Percentiles rank a stretch among this genome's conserved stretches.
Evolutionary conservation across 2,888 invertebrate species (phyloP).

Genomic region (Diarsia mendica): DNA sequence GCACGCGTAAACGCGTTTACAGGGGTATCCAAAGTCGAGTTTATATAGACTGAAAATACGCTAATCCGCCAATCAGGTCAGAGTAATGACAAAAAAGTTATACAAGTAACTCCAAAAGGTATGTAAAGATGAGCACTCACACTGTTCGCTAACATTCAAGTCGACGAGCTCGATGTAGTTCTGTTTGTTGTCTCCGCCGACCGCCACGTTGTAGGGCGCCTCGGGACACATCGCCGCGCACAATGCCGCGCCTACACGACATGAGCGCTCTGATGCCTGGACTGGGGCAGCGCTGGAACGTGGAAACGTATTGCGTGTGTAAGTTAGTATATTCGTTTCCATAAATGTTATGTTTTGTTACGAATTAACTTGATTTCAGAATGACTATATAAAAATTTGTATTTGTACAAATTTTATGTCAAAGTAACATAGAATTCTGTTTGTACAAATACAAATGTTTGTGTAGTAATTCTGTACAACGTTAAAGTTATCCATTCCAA

Average conservation of each 20-base stretch:
- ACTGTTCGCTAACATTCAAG: constrained; percentile 89
- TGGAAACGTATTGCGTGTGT: not conserved
- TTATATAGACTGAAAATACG: too few relatives aligned
- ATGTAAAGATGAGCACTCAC: constrained; percentile 78
- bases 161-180: constrained; percentile 93
- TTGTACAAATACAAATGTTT: too few relatives aligned
- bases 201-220: constrained; percentile 94
- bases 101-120: not conserved
- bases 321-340: too few relatives aligned
- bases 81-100: not conserved
- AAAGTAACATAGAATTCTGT: too few relatives aligned
- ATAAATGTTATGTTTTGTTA: too few relatives aligned
- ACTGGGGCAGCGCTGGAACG: constrained; percentile 66
- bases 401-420: too few relatives aligned
- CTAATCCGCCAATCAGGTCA: not conserved
- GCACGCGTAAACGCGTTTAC: too few relatives aligned
- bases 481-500: too few relatives aligned
- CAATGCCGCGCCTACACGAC: constrained; percentile 93
- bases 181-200: constrained; percentile 96
- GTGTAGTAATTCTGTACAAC: too few relatives aligned
- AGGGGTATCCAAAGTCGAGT: too few relatives aligned
- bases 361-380: not conserved
- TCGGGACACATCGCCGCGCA: constrained; percentile 95
- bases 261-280: constrained; percentile 87
- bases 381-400: not conserved